These are phyloP conservation scores for Xiphophorus birchmanni DNA, from an alignment of 2,797 vertebrate species.

Conservation along the genomic window DNA sequence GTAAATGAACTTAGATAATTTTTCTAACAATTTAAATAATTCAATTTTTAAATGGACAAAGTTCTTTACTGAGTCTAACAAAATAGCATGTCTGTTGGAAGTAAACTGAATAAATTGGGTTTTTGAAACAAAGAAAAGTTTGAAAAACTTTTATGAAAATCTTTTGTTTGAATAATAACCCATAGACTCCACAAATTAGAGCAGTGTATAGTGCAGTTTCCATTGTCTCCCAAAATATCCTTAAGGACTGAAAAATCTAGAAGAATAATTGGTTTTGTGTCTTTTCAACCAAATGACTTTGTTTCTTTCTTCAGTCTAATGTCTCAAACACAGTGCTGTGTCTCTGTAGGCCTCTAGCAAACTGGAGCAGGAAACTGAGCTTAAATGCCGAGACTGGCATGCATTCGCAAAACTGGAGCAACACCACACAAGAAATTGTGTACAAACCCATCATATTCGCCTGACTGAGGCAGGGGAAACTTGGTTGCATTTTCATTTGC, in stretches of 20 bases:
- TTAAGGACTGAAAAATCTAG: slow-evolving; percentile 33
- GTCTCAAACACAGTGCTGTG: slow-evolving; percentile 10
- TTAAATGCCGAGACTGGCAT: slow-evolving; percentile 31
- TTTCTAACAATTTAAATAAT: no score
- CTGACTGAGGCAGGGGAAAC: slow-evolving; percentile 15
- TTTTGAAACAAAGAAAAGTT: background rate
- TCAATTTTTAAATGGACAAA: background rate
- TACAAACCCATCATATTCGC: slow-evolving; percentile 21
- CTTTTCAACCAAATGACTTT: background rate
- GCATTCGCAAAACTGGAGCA: slow-evolving; percentile 30
- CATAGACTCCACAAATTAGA: background rate
- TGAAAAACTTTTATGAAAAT: background rate
- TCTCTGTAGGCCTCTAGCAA: slow-evolving; percentile 31
- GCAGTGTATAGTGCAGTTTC: background rate
- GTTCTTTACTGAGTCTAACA: background rate
- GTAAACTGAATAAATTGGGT: background rate
- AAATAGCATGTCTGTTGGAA: background rate
- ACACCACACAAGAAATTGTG: slow-evolving; percentile 7
- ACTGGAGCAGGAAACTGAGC: slow-evolving; percentile 46
- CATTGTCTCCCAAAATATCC: slow-evolving; percentile 12
- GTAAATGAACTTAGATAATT: no score
- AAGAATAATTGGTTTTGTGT: slow-evolving; percentile 18
- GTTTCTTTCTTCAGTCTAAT: background rate
- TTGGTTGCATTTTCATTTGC: slow-evolving; percentile 35
- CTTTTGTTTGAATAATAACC: background rate